Evolutionary conservation across 2,888 invertebrate species (phyloP), one percentile per base, ranked within the genome.

Genomic region (Melangyna quadrimaculata): DNA sequence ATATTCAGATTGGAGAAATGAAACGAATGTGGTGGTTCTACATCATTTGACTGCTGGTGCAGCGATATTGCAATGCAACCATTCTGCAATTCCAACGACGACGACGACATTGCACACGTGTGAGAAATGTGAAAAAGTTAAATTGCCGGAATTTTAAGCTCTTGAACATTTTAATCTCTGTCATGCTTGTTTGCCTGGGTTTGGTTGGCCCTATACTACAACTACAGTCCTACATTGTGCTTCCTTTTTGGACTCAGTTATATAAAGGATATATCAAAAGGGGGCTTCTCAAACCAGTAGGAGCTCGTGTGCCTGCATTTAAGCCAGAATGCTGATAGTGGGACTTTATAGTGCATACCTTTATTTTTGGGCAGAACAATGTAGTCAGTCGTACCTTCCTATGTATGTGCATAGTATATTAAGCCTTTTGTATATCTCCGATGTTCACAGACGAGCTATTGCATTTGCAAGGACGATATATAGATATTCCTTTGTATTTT

Each of bases 131-230:
- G 80, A 84, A 79, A 84, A 84, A 84, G 80, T 84, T 84, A 84
- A 84, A 84, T 80, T 84, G 80, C 84, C 71, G 84, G 80, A 84
- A 84, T 84, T 84, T 84, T 84, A 84, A 84, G 84, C 80, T 80
- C 75, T 61, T 53, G 84, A 80, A 84, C 80, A 80, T 84, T 84
- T 84, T 84, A 84, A 84, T 84, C 80, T 84, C 75, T 72, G 84
- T 80, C 84, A 67, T 80, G 84, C 75, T 80, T 80, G 84, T 80
- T 84, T 84, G 84, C 80, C 65, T 75, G 74, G 61, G 12, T 43
- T 59, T 75, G 74, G 61, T 10, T 43, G 53, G 65, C 14, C 74
- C 48, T 2, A 32, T 48, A 9, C 43, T 65, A 40, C 37, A 65
- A 51, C 57, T 55, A 55, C n/a, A n/a, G 27, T 45, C 19, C 51